Percentiles rank a stretch among this genome's conserved stretches.
Conservation (phyloP, 2,113 vertebrate species). For the Stegostoma tigrinum region DNA sequence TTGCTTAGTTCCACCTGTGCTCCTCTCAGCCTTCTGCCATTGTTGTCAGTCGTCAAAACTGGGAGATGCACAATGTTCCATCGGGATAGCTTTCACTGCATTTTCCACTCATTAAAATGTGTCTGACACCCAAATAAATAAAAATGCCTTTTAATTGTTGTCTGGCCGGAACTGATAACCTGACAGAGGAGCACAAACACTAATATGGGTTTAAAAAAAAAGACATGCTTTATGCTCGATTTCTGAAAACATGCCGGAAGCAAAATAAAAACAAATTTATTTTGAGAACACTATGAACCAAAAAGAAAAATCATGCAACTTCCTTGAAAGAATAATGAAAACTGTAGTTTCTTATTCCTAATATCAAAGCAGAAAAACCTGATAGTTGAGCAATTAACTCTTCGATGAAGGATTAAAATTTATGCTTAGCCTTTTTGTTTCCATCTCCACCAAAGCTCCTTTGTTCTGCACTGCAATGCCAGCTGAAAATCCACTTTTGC, state of each 20-base stretch:
- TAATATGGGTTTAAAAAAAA: not conserved
- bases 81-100: not conserved
- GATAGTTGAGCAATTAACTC: not conserved
- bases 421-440: not conserved
- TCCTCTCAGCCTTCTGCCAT: not conserved
- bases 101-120: not conserved
- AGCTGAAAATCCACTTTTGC: not conserved
- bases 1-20: not conserved
- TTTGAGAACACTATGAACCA: not conserved
- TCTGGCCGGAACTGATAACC: not conserved
- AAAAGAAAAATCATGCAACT: not conserved
- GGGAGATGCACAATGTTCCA: not conserved
- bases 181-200: not conserved
- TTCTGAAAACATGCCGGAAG: not conserved
- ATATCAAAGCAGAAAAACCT: not conserved
- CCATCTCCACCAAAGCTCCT: not conserved
- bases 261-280: not conserved
- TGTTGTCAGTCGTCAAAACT: not conserved
- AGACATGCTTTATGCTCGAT: not conserved
- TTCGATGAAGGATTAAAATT: not conserved
- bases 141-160: not conserved
- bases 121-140: not conserved
- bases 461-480: not conserved
- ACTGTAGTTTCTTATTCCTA: not conserved
- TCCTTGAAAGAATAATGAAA: not conserved